Evolutionary conservation across 2,888 invertebrate genomes (phyloP), one percentile per base, ranked within the genome.

Genomic region (Agriopis leucophaearia): DNA sequence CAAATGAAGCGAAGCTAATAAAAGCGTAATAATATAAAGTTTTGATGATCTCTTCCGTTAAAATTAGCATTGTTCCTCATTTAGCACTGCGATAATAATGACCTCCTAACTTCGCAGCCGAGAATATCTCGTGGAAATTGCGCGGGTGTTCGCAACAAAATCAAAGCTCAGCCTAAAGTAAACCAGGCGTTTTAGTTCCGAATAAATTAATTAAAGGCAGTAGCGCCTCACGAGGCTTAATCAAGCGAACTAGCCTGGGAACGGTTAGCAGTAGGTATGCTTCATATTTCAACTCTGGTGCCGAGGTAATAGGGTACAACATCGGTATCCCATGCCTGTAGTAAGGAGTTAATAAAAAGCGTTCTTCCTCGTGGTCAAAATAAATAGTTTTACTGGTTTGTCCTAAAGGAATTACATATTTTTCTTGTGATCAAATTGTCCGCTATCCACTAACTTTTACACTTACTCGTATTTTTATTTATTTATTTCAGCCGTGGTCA

Each of bases 131-230:
- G 38, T 8, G 18, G 15, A 50, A 68, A 64, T 51, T 48, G 16
- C 58, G 38, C 50, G 50, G 63, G 48, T 59, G 63, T 55, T 59
- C 55, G 59, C 56, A 68, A 64, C 64, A 64, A 56, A 68, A 64
- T 64, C 64, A 64, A 64, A 64, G 64, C 63, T 35, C 47, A n/a
- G 62, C 36, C 56, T 64, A 68, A 68, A 68, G 50, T 64, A 68
- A 64, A 67, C 67, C 55, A 54, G 42, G 63, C 57, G 67, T 63
- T 63, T 63, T 60, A 64, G 67, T 68, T 58, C 9, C 58, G 75
- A 72, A 75, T 75, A 73, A 73, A 75, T 75, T 75, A 73, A 75
- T 75, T 72, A 69, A 64, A 62, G 64, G 55, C 65, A 48, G 57
- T 68, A 71, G 69, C 69, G 67, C 50, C 45, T 51, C 62, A 52